Evolutionary conservation across 2,797 vertebrate species (phyloP).

Genomic region (Spinibarbus caldwelli): DNA sequence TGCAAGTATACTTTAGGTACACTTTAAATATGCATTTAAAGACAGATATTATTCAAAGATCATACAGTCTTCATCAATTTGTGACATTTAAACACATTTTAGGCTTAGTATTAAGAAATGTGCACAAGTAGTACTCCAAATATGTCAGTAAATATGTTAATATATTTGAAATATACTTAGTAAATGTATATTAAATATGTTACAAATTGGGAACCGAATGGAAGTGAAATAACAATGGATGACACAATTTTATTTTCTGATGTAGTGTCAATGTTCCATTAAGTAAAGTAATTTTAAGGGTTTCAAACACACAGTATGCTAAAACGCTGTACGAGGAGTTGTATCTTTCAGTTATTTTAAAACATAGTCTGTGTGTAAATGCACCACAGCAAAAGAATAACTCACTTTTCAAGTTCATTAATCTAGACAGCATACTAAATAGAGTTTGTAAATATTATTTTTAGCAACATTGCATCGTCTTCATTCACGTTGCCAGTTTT

Average conservation of each 20-base stretch:
- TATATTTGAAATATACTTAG: too few species aligned
- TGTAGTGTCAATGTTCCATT: background rate
- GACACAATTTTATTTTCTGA: background rate
- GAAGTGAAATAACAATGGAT: background rate
- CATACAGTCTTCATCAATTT: too few species aligned
- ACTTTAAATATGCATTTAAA: too few species aligned
- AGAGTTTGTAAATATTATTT: background rate
- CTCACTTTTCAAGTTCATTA: background rate
- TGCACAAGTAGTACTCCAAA: too few species aligned
- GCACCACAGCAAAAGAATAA: background rate
- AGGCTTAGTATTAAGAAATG: too few species aligned
- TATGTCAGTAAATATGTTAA: too few species aligned
- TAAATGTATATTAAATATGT: too few species aligned
- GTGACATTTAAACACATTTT: too few species aligned
- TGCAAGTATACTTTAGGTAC: too few species aligned
- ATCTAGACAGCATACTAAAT: background rate
- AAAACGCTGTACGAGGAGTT: background rate
- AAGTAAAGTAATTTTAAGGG: background rate
- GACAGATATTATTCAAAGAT: too few species aligned
- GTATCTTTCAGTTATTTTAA: background rate
- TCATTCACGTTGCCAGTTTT: background rate
- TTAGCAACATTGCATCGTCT: background rate
- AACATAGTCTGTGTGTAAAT: background rate
- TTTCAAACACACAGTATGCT: background rate
- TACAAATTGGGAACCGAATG: background rate